Base-by-base conservation (phyloP, 2,888 invertebrate genomes). In the Lasioglossum calceatum region DNA sequence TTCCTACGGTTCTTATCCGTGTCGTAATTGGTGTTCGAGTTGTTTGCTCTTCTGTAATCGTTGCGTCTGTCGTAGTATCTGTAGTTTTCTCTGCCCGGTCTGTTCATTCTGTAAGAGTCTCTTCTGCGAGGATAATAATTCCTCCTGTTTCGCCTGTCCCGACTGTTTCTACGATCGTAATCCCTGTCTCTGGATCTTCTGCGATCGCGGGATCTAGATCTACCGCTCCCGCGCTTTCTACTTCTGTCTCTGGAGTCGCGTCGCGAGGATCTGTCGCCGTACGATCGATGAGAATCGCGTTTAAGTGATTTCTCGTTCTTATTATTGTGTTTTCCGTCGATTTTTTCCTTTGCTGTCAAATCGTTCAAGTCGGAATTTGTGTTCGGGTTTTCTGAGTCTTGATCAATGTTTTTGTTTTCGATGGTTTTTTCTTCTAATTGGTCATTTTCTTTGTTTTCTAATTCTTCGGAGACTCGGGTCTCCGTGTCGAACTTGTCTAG, bases 151-250 rank as follows among this genome's bases (percentile, higher is more conserved):
- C 92, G 88, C 50, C 93, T 90, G 42, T 94, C 94, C 10, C 93
- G 92, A 84, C 94, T 94, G 16, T 84, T 84, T 58, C 92, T 89
- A 27, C 93, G 91, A 81, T 90, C 90, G 27, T 91, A 90, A 73
- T 93, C 93, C 27, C 94, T 90, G 16, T 93, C 93, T 12, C 91
- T 85, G 1, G 94, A 94, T 75, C 94, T 91, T 73, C 93, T 89
- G n/a, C 93, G 93, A 87, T 94, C 94, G 61, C 94, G 91, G 0
- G 94, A 94, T 39, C 94, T 91, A 2, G 94, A 94, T 23, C 93
- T 92, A 32, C 90, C 91, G 67, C 92, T 89, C n/a, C 89, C 89
- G 5, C 92, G 92, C 70, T 92, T 91, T 81, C 92, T 90, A 61
- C 89, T 90, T 47, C 92, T 91, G 19, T 94, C 94, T n/a, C 91